Evolutionary conservation across 2,113 vertebrate genomes (phyloP), one percentile per base, ranked within the genome.

Genomic region (Chaetodon trifascialis): DNA sequence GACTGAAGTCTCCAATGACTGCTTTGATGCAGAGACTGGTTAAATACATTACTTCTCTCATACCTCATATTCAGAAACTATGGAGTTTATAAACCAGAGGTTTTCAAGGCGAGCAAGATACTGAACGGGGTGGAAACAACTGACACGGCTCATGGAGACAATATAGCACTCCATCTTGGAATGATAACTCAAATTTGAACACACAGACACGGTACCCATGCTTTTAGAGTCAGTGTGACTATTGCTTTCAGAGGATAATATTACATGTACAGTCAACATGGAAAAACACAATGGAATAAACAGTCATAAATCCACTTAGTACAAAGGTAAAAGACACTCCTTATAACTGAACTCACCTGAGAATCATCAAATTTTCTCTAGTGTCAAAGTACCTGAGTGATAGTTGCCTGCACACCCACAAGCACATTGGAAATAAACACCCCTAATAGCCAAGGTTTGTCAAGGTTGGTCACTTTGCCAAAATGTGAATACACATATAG

Each of bases 11-110:
- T 79, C 42, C 2, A 70, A 11, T 72, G 49, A 51, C 21, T 70
- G 78, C 10, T 71, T 58, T 17, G 67, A 58, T 56, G 63, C 10
- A 65, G 36, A 73, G 17, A 76, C 42, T 55, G 40, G 62, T 56
- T 71, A 23, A 15, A 59, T 64, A 54, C 4, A 16, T 30, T 17
- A 11, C 34, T 62, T 62, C 15, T 34, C 8, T 38, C 19, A 51
- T 56, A 72, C 2, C 15, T 10, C 3, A 44, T 42, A 42, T 52
- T 62, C 36, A 65, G 8, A 75, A 75, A 75, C 11, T 30, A 9
- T n/a, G n/a, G 55, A 7, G 36, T 5, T 46, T 51, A 44, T 34
- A 52, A 68, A 63, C 9, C 21, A 60, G 51, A 58, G 6, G 30
- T 38, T 55, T 58, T 56, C n/a, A 25, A 58, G n/a, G 9, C 0